A percentile compares a stretch with the other conserved stretches of the same genome.
These are phyloP conservation scores for Heliothis subflexa DNA, from an alignment of 1,140 invertebrate genomes.

Conservation along the genomic window DNA sequence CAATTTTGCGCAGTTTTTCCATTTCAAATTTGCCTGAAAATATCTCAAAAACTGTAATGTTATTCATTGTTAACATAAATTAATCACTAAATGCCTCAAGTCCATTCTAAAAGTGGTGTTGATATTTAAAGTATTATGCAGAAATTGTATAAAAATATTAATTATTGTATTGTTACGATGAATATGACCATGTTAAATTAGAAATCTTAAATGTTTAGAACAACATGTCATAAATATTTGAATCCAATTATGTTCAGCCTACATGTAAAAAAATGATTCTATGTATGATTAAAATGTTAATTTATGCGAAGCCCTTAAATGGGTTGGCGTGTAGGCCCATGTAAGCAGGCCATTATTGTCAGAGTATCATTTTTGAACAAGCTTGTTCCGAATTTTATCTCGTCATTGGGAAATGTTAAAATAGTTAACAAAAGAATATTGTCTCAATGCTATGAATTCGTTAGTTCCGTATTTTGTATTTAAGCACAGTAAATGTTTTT, in stretches of 20 bases:
- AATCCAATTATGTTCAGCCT: neutral
- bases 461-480: neutral
- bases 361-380: neutral
- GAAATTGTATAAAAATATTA: conserved; percentile 4
- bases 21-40: conserved; percentile 26
- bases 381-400: neutral
- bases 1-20: conserved; percentile 26
- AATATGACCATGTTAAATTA: conserved; percentile 12
- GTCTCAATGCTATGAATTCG: neutral
- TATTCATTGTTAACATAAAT: neutral
- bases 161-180: neutral
- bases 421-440: neutral
- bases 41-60: neutral
- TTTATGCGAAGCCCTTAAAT: conserved; percentile 10
- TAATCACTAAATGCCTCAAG: conserved; percentile 2
- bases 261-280: neutral
- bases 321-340: neutral
- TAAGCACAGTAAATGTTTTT: neutral
- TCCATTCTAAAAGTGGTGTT: conserved; percentile 13
- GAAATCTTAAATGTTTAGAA: neutral
- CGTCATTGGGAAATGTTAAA: neutral
- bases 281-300: conserved; percentile 1
- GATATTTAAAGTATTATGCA: conserved; percentile 13
- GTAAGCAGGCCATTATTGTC: conserved; percentile 19
- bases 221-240: conserved; percentile 1